Base-by-base conservation (phyloP, 2,888 invertebrate genomes). In the Amorpha juglandis region DNA sequence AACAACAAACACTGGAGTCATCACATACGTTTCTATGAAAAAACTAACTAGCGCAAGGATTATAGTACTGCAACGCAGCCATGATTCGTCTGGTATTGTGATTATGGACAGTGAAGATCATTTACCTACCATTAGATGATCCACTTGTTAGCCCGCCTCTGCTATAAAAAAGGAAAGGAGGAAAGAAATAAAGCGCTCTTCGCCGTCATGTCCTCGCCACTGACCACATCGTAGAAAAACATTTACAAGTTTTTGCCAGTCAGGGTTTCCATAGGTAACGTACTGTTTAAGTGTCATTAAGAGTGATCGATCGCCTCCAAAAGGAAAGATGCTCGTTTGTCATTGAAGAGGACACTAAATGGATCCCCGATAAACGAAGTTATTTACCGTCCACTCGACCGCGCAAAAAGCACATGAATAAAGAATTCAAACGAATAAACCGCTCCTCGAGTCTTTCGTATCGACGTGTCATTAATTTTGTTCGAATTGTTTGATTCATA, bases 321-420 rank as follows among this genome's bases (percentile, higher is more conserved):
- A 83, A 81, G 80, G 80, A 84, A 80, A 84, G 78, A 78, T 79
- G 81, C 83, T 91, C 91, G 84, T 91, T 91, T 91, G 89, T 91
- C 89, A 91, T 86, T 81, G 74, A 82, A 74, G 86, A 82, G 74
- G 86, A 86, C 87, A 87, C 84, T 87, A 86, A 91, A 91, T 88
- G 86, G 87, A 84, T 82, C 81, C 78, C 80, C 83, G 79, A 88
- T 89, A 86, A 86, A 84, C 75, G 83, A 78, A 77, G 76, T 85
- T 90, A 89, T 88, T 90, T 90, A 89, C 84, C 78, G 73, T 83
- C 83, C 86, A 86, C 87, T 87, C 78, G 75, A 73, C 71, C 67
- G 67, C 67, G 73, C 73, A 81, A 86, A 87, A 88, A 88, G 87
- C 82, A 86, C 79, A 79, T 85, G 84, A 86, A 87, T 85, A 78